Conservation (phyloP, 2,113 vertebrate genomes). For the Tetrao urogallus region DNA sequence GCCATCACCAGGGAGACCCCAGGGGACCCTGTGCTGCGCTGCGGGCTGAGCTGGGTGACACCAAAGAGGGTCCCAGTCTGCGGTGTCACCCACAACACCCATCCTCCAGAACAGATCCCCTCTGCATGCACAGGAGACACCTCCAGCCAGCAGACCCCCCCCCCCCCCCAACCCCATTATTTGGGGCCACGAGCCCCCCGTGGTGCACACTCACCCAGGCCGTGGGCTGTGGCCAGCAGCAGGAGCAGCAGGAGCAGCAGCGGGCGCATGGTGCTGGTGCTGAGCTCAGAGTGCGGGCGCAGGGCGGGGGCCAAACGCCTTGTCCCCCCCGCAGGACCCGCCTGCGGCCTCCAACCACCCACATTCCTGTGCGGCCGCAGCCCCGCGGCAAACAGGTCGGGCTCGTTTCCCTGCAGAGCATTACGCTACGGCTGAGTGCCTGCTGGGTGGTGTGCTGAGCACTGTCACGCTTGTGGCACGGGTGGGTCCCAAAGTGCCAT, state of each 20-base stretch:
- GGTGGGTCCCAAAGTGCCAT: neutral
- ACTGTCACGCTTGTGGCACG: rapidly evolving
- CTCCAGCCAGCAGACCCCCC: rapidly evolving
- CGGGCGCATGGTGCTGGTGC: constrained; percentile 24
- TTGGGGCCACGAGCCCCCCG: neutral
- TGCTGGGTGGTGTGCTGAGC: neutral
- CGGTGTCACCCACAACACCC: neutral
- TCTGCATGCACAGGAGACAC: neutral
- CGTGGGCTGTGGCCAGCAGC: neutral
- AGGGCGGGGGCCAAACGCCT: neutral
- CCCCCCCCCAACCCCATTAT: no score
- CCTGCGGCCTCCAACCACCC: constrained; percentile 25
- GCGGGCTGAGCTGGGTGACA: neutral
- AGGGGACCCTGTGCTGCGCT: neutral
- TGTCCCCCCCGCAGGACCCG: neutral
- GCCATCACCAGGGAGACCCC: neutral
- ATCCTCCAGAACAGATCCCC: neutral
- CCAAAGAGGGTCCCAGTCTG: rapidly evolving
- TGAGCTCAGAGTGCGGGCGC: neutral
- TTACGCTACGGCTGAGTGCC: neutral
- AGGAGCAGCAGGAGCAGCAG: constrained; percentile 49
- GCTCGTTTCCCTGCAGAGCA: constrained; percentile 22
- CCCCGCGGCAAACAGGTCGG: constrained; percentile 57
- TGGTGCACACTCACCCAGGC: constrained; percentile 7
- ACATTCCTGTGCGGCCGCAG: constrained; percentile 23